phyloP scores from a whole-genome alignment of 2,797 vertebrate species.

The Rhadinocentrus ornatus region DNA sequence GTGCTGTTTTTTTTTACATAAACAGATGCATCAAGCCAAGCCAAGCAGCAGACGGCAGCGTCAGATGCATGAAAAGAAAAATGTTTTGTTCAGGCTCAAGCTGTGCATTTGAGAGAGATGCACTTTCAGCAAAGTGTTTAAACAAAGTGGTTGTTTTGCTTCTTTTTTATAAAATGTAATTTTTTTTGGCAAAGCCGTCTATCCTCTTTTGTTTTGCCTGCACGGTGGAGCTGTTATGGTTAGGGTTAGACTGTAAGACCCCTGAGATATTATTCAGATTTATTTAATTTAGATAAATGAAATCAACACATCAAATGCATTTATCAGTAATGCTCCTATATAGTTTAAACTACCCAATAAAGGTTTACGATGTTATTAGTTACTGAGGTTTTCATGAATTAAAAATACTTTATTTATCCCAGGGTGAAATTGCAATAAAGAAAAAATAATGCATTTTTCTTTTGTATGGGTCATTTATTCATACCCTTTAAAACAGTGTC shows the following conservation, averaged over 20 bases:
- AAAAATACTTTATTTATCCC: too few species aligned
- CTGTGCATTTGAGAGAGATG: constrained; percentile 54
- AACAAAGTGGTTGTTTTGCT: constrained; percentile 57
- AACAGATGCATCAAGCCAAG: constrained; percentile 76
- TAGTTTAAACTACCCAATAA: too few species aligned
- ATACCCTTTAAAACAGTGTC: too few species aligned
- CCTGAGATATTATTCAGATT: constrained; percentile 16
- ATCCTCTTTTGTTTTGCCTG: constrained; percentile 40
- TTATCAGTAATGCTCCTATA: neutral
- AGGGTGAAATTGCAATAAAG: too few species aligned
- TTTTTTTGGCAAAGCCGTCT: constrained; percentile 36
- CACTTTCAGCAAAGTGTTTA: constrained; percentile 45
- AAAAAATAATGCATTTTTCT: too few species aligned
- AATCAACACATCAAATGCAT: constrained; percentile 15
- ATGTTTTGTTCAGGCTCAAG: constrained; percentile 67
- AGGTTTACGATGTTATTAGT: too few species aligned
- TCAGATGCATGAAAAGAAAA: constrained; percentile 69
- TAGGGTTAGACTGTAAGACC: too few species aligned
- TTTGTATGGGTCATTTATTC: too few species aligned
- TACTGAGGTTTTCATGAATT: too few species aligned
- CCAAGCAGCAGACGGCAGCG: constrained; percentile 63
- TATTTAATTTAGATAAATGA: constrained; percentile 8
- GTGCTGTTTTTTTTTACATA: constrained; percentile 48
- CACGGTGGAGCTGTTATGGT: constrained; percentile 29
- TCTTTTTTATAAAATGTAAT: neutral